Evolutionary conservation across 2,888 invertebrate genomes (phyloP), one percentile per base, ranked within the genome.

Genomic region (Cylloceria caligata): DNA sequence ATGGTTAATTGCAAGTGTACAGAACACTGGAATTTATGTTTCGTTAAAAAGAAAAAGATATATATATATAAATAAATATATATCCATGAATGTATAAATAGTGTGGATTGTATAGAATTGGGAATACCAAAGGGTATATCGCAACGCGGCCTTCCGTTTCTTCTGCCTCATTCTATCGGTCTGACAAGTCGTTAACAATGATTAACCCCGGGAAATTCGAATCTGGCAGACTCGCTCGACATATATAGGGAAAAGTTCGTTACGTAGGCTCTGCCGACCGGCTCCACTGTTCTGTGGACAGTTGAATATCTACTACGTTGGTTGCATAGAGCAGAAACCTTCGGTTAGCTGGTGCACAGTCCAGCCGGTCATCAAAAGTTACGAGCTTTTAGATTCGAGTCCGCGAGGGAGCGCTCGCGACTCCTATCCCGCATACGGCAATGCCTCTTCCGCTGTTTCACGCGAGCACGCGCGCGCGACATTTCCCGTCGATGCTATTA

Each of bases 361-460:
- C 39, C 71, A n/a, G 57, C 71, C 27, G 76, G 76, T 67, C 80
- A 80, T 76, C 80, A 76, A 76, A 80, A 80, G 80, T 80, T 80
- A 80, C 71, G 69, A 76, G 75, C 71, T 80, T 76, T 80, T 75
- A 57, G 65, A 69, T 80, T 75, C 57, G 64, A 55, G 75, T 64
- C 30, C 62, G 34, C 55, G 62, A 49, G 36, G 62, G 39, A 60
- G 27, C 55, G 21, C 55, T 21, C 16, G 57, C 52, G 42, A 9
- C 64, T 69, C 34, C 30, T n/a, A n/a, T n/a, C n/a, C n/a, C n/a
- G n/a, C 27, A n/a, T 34, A 16, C 16, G 34, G 27, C 71, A 47
- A 55, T 52, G 57, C 55, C 30, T 80, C 65, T 67, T 78, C 49
- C 60, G 60, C 39, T 57, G 75, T 71, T 49, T 67, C 74, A 24